Evolutionary conservation across 1,140 invertebrate genomes (phyloP).

Genomic region (Bacillus rossius): DNA sequence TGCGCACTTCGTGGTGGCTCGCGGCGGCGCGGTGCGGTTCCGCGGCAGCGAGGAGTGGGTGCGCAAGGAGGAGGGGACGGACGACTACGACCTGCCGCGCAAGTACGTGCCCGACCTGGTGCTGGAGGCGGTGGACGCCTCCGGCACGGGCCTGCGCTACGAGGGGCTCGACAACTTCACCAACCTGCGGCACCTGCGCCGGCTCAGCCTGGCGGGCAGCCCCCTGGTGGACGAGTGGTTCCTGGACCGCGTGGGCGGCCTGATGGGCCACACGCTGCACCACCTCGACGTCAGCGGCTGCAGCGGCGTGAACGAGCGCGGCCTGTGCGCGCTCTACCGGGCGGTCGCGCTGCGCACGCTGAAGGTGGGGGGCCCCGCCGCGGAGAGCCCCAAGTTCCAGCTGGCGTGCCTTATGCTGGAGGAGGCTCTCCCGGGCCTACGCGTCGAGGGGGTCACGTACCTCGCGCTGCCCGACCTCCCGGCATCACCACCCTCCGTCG

Average conservation of each 20-base stretch:
- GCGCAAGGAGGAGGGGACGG: slow-evolving; percentile 36
- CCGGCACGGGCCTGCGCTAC: slow-evolving; percentile 54
- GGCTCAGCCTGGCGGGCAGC: slow-evolving; percentile 58
- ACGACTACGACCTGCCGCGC: slow-evolving; percentile 47
- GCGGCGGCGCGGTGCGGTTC: slow-evolving; percentile 65
- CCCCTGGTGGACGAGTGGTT: slow-evolving; percentile 69
- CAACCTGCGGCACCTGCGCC: slow-evolving; percentile 53
- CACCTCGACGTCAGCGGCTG: slow-evolving; percentile 70
- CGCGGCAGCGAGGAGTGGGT: slow-evolving; percentile 43
- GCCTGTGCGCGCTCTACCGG: slow-evolving; percentile 58
- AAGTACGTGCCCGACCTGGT: slow-evolving; percentile 46
- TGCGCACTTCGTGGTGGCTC: slow-evolving; percentile 62
- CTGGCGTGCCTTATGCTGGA: slow-evolving; percentile 52
- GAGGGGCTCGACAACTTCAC: slow-evolving; percentile 65
- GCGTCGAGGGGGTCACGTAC: slow-evolving; percentile 31
- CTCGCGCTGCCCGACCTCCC: neutral
- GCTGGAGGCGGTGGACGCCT: slow-evolving; percentile 63
- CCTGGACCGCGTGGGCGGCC: slow-evolving; percentile 55
- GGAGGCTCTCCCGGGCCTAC: slow-evolving; percentile 40
- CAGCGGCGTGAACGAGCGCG: slow-evolving; percentile 53
- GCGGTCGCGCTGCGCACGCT: slow-evolving; percentile 50
- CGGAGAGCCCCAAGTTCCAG: slow-evolving; percentile 40
- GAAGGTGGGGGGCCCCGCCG: slow-evolving; percentile 22
- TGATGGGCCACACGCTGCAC: slow-evolving; percentile 54
- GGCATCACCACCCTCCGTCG: too few relatives aligned